These are phyloP conservation scores for Dysidea cf. avara DNA, from an alignment of 37 sponge, comb jelly and placozoan genomes.

Conservation along the genomic window DNA sequence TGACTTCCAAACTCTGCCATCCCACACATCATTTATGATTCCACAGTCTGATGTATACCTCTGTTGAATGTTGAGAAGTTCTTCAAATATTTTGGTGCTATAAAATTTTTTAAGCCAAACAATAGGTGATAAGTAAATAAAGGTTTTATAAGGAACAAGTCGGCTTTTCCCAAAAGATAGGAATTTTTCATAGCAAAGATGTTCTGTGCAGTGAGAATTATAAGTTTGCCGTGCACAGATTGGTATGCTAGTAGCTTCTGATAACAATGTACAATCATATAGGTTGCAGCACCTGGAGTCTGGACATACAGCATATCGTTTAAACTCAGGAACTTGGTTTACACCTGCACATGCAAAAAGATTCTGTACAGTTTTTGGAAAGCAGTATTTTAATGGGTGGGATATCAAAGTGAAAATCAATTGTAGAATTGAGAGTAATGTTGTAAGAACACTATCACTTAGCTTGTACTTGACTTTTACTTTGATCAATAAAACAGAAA, in stretches of 20 bases:
- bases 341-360: no score
- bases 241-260: background rate
- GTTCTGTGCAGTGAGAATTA: background rate
- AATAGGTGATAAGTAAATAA: slow-evolving; percentile 6
- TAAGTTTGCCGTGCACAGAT: background rate
- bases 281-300: background rate
- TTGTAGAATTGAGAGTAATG: no score
- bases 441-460: no score
- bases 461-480: no score
- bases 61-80: background rate
- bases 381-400: no score
- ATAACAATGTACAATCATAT: background rate
- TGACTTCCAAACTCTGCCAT: no score
- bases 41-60: background rate
- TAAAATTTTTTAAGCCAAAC: slow-evolving; percentile 9
- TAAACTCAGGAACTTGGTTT: background rate
- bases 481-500: no score
- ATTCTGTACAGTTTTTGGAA: no score
- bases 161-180: slow-evolving; percentile 3
- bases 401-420: no score
- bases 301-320: slow-evolving; percentile 10
- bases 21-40: background rate
- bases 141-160: background rate
- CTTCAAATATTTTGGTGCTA: background rate
- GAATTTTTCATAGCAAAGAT: background rate